Base-by-base conservation (phyloP, 2,888 invertebrate genomes). In the Lycia hirtaria region DNA sequence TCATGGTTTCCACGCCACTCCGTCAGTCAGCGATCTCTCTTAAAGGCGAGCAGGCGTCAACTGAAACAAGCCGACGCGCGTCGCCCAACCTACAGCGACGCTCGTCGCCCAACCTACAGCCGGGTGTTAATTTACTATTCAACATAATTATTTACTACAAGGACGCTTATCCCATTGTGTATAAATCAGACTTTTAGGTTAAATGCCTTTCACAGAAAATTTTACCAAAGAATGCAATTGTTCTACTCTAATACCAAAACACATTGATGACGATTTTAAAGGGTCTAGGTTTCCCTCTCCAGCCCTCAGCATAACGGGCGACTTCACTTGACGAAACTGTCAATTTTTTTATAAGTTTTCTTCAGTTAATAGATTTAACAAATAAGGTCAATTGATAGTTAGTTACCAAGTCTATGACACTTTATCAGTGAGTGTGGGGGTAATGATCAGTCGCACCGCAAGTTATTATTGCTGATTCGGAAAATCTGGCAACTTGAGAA, bases 161-260 rank as follows among this genome's bases (percentile, higher is more conserved):
- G 62, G 71, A 72, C 65, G 56, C 60, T 57, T 58, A 66, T 69
- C 68, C 72, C 69, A 61, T 67, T 69, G 68, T 74, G 68, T 75
- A 78, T 68, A 45, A 74, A 76, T 80, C 78, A 80, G 80, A 80
- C 80, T 80, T 80, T 71, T 74, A 65, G 69, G 69, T 71, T 71
- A 41, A 69, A 69, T 62, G 75, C 71, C 69, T 69, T 69, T 62
- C 33, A 65, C 70, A 60, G 49, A 67, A 61, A 69, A 66, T 69
- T 69, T 62, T 62, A 65, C 57, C 64, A 67, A 64, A 47, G 9
- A 60, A 54, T 32, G 53, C 50, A 43, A 49, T 40, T 40, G n/a
- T 15, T 17, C 45, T 41, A 54, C 33, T 15, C 41, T 54, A 48
- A 30, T 32, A 22, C 5, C 9, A 24, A 30, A 37, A 37, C 14